Conservation (phyloP, 2,888 invertebrate species). For the Sericinus montela region DNA sequence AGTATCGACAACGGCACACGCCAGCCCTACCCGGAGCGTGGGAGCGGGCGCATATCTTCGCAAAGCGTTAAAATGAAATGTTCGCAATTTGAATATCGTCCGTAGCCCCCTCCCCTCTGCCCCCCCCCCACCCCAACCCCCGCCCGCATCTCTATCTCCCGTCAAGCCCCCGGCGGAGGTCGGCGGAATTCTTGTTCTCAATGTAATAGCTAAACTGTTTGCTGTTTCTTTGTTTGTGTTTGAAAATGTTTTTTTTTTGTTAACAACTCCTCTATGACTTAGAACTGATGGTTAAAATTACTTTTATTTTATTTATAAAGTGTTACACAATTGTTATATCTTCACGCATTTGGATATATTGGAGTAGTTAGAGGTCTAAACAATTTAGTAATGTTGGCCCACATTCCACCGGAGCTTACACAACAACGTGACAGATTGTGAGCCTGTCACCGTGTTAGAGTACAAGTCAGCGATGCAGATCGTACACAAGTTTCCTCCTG, state of each 20-base stretch:
- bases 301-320: too few species aligned
- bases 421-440: too few species aligned
- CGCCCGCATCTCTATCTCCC: constrained; percentile 17
- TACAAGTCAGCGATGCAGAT: too few species aligned
- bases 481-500: too few species aligned
- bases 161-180: background rate
- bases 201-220: constrained; percentile 10
- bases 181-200: constrained; percentile 30
- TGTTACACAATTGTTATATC: too few species aligned
- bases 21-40: constrained; percentile 51
- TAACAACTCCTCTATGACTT: background rate
- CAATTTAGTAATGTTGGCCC: too few species aligned
- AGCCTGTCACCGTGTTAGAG: too few species aligned
- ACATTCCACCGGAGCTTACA: too few species aligned
- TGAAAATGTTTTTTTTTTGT: background rate
- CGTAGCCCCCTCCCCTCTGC: constrained; percentile 26
- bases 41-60: constrained; percentile 75
- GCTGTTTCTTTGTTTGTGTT: constrained; percentile 4
- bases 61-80: constrained; percentile 79
- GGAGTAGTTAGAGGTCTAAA: too few species aligned
- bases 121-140: constrained; percentile 10
- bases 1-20: constrained; percentile 14
- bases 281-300: too few species aligned
- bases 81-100: constrained; percentile 77
- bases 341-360: too few species aligned